A percentile compares a stretch with the other conserved stretches of the same genome.
Conservation (phyloP, 1,140 invertebrate genomes). For the Zeugodacus cucurbitae region DNA sequence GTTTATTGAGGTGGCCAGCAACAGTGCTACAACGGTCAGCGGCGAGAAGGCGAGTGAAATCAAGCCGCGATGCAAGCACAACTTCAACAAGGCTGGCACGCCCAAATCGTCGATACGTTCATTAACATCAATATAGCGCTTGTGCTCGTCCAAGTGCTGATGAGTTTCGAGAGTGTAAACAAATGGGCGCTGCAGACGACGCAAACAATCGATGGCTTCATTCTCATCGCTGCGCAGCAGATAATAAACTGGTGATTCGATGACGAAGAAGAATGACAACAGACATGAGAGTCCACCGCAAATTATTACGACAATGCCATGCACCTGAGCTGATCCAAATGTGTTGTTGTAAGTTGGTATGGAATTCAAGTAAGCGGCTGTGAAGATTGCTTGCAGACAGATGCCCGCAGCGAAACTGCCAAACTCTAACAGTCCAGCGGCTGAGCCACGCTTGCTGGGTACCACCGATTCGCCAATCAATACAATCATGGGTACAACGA, state of each 20-base stretch:
- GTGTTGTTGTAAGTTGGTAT: too few species aligned
- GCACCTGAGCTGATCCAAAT: constrained; percentile 49
- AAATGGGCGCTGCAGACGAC: constrained; percentile 54
- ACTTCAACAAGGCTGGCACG: constrained; percentile 52
- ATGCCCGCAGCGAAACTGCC: constrained; percentile 54
- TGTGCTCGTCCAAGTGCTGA: constrained; percentile 57
- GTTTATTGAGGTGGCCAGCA: not conserved
- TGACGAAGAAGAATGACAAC: constrained; percentile 48
- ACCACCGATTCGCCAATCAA: constrained; percentile 53
- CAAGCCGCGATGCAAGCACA: constrained; percentile 49
- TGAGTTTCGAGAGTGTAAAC: constrained; percentile 58
- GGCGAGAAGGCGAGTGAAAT: constrained; percentile 50
- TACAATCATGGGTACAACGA: constrained; percentile 55
- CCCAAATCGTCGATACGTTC: constrained; percentile 2
- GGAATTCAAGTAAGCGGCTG: constrained; percentile 43
- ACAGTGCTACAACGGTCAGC: constrained; percentile 48
- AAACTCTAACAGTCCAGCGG: constrained; percentile 51
- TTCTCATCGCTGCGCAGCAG: constrained; percentile 52
- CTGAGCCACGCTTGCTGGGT: constrained; percentile 47
- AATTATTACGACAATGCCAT: constrained; percentile 53
- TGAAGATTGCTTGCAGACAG: constrained; percentile 53
- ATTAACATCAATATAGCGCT: constrained; percentile 52
- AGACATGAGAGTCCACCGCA: constrained; percentile 47
- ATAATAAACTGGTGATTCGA: constrained; percentile 58
- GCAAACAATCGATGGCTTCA: constrained; percentile 50